Evolutionary conservation across 1,140 invertebrate genomes (phyloP).

Genomic region (Drosophila watanabei): DNA sequence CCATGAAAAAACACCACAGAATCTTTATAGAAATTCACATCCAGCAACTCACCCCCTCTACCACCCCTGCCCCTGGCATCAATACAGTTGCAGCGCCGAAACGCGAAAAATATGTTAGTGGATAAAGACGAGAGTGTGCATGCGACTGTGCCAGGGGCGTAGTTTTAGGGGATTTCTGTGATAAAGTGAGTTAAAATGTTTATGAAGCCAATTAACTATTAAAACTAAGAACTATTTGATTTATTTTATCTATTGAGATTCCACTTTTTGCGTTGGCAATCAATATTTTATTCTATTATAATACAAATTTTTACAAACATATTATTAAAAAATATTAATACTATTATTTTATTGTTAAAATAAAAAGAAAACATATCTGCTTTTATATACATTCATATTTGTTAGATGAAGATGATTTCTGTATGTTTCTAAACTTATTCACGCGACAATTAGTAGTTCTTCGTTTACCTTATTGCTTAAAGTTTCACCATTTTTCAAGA

Average conservation of each 20-base stretch:
- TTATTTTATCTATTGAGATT: no score
- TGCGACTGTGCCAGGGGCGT: conserved; percentile 9
- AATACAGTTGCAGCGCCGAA: conserved; percentile 37
- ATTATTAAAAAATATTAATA: no score
- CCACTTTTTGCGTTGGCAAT: no score
- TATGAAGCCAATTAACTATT: not conserved
- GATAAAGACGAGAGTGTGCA: conserved; percentile 18
- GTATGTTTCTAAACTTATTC: no score
- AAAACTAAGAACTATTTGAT: no score
- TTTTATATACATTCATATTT: no score
- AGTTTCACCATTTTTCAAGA: no score
- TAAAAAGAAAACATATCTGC: no score
- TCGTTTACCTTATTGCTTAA: not conserved
- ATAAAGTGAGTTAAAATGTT: not conserved
- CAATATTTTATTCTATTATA: no score
- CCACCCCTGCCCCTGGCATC: not conserved
- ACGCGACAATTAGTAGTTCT: not conserved
- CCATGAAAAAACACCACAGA: conserved; percentile 42
- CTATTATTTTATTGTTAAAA: no score
- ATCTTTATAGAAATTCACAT: conserved; percentile 36
- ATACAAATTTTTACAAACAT: no score
- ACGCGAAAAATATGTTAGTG: conserved; percentile 45
- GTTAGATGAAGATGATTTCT: no score
- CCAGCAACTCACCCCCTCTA: conserved; percentile 16
- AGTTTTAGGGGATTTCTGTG: not conserved